Percentiles rank a stretch among this genome's conserved stretches.
Conservation (phyloP, 2,113 vertebrate genomes). For the Meleagris gallopavo region DNA sequence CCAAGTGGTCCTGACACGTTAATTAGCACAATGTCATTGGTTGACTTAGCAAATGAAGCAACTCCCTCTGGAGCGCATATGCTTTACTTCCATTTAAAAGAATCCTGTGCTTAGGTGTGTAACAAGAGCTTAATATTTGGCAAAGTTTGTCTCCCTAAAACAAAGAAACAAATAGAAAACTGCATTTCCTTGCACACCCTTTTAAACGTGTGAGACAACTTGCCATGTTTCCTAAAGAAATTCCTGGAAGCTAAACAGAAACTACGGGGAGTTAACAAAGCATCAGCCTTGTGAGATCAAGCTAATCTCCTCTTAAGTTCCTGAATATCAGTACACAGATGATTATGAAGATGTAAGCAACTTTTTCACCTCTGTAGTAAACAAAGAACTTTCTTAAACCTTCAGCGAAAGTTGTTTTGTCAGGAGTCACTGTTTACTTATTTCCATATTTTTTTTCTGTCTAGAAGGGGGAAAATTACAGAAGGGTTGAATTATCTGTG, state of each 20-base stretch:
- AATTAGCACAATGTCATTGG: background rate
- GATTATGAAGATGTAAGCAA: background rate
- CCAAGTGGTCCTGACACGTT: background rate
- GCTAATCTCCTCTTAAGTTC: background rate
- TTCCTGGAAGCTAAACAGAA: background rate
- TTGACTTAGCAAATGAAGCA: background rate
- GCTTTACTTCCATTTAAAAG: background rate
- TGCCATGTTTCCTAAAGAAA: background rate
- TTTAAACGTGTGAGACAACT: background rate
- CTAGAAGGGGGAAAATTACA: background rate
- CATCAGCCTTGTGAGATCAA: background rate
- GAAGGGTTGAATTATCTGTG: background rate
- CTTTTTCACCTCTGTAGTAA: background rate
- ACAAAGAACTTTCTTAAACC: background rate
- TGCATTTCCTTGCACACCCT: accelerated
- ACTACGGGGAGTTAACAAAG: background rate
- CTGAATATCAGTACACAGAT: background rate
- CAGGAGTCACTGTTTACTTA: background rate
- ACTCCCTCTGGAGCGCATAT: background rate
- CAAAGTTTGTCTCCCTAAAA: background rate
- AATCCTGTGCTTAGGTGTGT: background rate
- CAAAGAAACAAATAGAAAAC: accelerated
- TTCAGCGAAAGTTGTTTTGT: background rate
- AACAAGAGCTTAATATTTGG: background rate
- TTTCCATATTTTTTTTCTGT: background rate